Conservation (phyloP, 2,888 invertebrate genomes). For the Hedychridium roseum region DNA sequence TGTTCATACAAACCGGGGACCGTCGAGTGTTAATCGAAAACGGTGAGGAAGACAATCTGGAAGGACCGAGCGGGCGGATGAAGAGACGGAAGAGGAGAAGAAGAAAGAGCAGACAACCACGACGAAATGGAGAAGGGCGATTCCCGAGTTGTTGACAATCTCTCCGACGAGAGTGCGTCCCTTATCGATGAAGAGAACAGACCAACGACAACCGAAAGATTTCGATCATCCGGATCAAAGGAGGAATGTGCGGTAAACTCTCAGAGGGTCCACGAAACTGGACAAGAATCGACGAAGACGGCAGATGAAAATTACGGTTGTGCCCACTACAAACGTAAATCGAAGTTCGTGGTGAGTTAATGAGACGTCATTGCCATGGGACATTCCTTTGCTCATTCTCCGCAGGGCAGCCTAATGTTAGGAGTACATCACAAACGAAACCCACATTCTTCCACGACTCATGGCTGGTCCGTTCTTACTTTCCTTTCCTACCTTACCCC, state of each 20-base stretch:
- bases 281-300: slow-evolving; percentile 9
- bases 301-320: slow-evolving; percentile 68
- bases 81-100: slow-evolving; percentile 26
- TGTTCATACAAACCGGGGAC: slow-evolving; percentile 26
- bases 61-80: slow-evolving; percentile 31
- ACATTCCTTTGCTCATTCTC: slow-evolving; percentile 5
- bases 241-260: neutral
- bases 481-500: no score
- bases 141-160: slow-evolving; percentile 9
- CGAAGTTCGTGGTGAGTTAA: slow-evolving; percentile 84
- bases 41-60: slow-evolving; percentile 33
- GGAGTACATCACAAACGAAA: no score
- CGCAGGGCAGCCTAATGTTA: no score
- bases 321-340: slow-evolving; percentile 84
- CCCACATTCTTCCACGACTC: no score
- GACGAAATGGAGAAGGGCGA: slow-evolving; percentile 28
- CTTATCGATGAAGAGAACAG: neutral
- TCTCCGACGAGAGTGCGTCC: slow-evolving; percentile 1
- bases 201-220: no score
- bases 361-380: no score
- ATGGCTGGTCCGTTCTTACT: no score
- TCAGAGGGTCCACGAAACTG: neutral
- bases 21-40: no score
- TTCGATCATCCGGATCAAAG: no score
- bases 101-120: slow-evolving; percentile 21